Conservation (phyloP, 2,797 vertebrate species). For the Mionectes olivaceus region DNA sequence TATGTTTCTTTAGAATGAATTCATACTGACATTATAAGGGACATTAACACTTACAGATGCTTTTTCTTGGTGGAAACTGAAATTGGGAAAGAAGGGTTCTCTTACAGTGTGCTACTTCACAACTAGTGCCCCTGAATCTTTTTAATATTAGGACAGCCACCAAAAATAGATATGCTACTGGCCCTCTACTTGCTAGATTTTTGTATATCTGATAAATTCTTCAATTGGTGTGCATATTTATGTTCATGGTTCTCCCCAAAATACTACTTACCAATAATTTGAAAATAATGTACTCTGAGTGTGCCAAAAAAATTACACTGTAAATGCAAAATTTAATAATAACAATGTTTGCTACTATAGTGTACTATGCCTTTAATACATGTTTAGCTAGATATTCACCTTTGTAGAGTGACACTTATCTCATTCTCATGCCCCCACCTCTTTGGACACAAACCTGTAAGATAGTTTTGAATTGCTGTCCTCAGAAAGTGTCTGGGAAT, state of each 20-base stretch:
- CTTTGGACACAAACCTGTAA: neutral
- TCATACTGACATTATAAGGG: neutral
- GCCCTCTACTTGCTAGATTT: neutral
- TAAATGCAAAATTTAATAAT: neutral
- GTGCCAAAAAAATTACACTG: neutral
- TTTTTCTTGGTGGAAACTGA: neutral
- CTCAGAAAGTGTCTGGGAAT: neutral
- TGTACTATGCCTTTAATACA: neutral
- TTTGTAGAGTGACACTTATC: neutral
- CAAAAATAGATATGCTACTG: neutral
- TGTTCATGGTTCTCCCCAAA: neutral
- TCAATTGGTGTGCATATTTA: neutral
- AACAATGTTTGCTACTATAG: neutral
- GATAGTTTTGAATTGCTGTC: neutral
- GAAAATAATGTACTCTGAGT: neutral
- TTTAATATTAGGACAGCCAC: neutral
- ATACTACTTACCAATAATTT: neutral
- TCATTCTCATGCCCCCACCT: fast-evolving
- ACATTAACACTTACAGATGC: neutral
- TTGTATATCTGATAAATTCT: neutral
- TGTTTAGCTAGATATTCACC: neutral
- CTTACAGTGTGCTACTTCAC: neutral
- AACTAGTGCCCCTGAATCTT: neutral
- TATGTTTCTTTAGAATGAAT: neutral
- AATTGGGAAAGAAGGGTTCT: neutral